Base-by-base conservation (phyloP, 2,797 vertebrate genomes). In the Galaxias olidus region DNA sequence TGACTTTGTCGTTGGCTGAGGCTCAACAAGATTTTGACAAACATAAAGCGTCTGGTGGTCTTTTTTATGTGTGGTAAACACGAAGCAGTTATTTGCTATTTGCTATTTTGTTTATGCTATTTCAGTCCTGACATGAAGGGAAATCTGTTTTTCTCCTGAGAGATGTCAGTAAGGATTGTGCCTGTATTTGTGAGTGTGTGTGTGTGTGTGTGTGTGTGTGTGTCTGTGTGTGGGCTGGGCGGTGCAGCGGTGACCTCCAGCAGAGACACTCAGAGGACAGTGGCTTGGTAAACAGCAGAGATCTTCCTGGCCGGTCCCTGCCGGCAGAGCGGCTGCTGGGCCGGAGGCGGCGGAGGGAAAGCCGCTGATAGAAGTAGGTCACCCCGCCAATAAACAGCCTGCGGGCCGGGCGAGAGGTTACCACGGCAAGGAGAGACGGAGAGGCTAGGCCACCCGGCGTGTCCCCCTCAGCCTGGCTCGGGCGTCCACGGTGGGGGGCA, bases 311-410 rank as follows among this genome's bases (percentile, higher is more conserved):
- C 71, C 64, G 7, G 66, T 83, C 75, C 80, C 83, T 80, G 57
- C 61, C 66, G 86, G 86, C 78, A 67, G 30, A 68, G 72, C 70
- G 20, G 78, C 78, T 42, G 48, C 72, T 81, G 75, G 77, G 80
- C 80, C 73, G 69, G 69, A 86, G 83, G 73, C 77, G 74, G 73
- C 79, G 79, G 71, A 20, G 70, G 75, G 77, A 86, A n/a, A n/a
- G 12, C 62, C 65, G 70, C 66, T 82, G 83, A 87, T 87, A 79
- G 81, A 86, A 87, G 84, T 86, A 86, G 86, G 87, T 89, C 87
- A 87, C 56, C 47, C 63, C 77, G 70, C 67, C 81, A 82, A 81
- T 80, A 86, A 59, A 76, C 59, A 78, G 80, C 82, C 79, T 63
- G 76, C 63, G 72, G 75, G 74, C 78, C 72, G 71, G 66, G 74